Conservation (phyloP, 2,113 vertebrate species). For the Choloepus hoffmanni region DNA sequence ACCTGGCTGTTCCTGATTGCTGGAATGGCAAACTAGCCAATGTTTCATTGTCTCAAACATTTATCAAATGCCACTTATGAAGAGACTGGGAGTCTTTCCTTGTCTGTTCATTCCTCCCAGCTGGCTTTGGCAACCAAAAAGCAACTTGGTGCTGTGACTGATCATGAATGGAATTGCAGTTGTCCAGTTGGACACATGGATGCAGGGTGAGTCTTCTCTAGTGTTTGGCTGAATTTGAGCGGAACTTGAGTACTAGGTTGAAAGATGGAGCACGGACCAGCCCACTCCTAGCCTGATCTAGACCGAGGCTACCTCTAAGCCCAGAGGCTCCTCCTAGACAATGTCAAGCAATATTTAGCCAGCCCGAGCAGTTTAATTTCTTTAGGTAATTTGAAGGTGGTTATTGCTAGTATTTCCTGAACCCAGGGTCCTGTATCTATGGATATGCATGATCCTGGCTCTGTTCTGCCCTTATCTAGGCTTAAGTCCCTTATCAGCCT, state of each 20-base stretch:
- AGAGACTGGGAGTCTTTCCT: neutral
- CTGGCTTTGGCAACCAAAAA: neutral
- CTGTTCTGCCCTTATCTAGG: neutral
- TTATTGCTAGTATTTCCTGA: neutral
- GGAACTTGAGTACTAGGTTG: neutral
- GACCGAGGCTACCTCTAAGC: neutral
- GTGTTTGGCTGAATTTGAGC: neutral
- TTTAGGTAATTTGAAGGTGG: neutral
- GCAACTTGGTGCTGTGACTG: neutral
- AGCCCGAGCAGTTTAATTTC: neutral
- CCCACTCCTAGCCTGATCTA: neutral
- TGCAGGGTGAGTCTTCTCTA: too few relatives aligned
- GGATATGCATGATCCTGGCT: neutral
- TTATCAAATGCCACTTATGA: fast-evolving
- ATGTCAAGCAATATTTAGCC: neutral
- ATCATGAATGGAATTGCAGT: fast-evolving
- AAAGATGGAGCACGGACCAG: neutral
- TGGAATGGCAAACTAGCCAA: fast-evolving
- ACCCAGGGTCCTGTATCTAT: neutral
- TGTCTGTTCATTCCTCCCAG: neutral
- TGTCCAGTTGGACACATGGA: neutral
- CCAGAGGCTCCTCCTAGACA: neutral
- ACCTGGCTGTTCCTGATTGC: fast-evolving
- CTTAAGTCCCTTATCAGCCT: neutral
- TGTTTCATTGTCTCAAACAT: fast-evolving